These are phyloP conservation scores for Tympanoctomys barrerae DNA, from an alignment of 2,797 vertebrate genomes.

Conservation along the genomic window DNA sequence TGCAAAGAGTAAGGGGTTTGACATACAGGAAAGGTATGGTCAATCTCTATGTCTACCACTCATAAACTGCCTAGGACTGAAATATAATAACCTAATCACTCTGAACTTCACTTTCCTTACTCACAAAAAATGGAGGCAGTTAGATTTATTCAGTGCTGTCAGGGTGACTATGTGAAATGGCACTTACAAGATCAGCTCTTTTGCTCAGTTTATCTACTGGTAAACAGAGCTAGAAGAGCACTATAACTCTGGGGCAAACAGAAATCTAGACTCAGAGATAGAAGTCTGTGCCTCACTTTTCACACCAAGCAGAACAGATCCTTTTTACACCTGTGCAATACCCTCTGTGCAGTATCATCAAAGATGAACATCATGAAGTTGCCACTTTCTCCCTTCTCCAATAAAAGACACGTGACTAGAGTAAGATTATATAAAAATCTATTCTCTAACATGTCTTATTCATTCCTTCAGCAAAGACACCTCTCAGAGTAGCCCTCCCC, in stretches of 20 bases:
- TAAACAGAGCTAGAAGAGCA: background rate
- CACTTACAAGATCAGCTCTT: background rate
- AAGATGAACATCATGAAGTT: background rate
- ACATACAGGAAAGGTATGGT: background rate
- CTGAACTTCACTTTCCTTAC: background rate
- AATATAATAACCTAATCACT: background rate
- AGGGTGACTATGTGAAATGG: background rate
- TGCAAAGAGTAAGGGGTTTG: background rate
- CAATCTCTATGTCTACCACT: background rate
- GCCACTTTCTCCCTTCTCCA: constrained; percentile 50
- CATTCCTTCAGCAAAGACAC: constrained; percentile 73
- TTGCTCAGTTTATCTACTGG: background rate
- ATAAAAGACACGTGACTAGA: constrained; percentile 72
- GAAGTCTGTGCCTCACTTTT: background rate
- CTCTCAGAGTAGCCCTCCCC: constrained; percentile 50
- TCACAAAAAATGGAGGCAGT: background rate
- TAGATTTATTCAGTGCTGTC: background rate
- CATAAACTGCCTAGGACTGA: background rate
- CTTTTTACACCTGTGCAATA: background rate
- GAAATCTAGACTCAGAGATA: background rate
- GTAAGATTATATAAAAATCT: constrained; percentile 76
- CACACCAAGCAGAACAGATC: background rate
- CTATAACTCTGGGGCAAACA: background rate
- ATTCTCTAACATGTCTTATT: constrained; percentile 79
- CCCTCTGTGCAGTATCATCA: background rate